These are phyloP conservation scores for Aphelenchoides avenae DNA, from an alignment of 1,140 invertebrate genomes.

Conservation along the genomic window DNA sequence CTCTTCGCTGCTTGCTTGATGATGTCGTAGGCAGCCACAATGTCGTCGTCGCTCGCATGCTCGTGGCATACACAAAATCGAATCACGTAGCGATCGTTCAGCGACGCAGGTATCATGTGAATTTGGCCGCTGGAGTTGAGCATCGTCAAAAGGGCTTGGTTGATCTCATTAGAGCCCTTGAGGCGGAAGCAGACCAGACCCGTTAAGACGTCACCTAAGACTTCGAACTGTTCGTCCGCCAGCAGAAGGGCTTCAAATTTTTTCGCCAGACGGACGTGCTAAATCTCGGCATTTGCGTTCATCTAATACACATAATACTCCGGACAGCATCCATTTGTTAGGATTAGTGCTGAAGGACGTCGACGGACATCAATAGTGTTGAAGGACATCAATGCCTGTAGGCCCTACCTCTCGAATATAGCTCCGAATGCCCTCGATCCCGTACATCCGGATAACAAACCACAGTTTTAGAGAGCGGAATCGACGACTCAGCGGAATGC, in stretches of 20 bases:
- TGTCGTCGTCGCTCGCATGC: slow-evolving; percentile 66
- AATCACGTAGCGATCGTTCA: slow-evolving; percentile 66
- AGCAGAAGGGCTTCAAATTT: slow-evolving; percentile 79
- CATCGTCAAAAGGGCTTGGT: slow-evolving; percentile 81
- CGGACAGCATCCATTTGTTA: background rate
- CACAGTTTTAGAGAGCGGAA: slow-evolving; percentile 91
- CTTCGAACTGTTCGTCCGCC: slow-evolving; percentile 82
- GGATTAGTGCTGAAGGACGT: too few relatives aligned
- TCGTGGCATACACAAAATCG: slow-evolving; percentile 90
- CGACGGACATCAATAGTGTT: too few relatives aligned
- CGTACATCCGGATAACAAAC: slow-evolving; percentile 91
- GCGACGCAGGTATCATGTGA: slow-evolving; percentile 54
- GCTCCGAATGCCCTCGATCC: slow-evolving; percentile 82
- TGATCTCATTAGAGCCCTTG: slow-evolving; percentile 82
- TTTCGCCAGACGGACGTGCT: slow-evolving; percentile 86
- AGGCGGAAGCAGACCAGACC: slow-evolving; percentile 83
- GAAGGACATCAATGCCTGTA: too few relatives aligned
- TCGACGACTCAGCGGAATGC: slow-evolving; percentile 85
- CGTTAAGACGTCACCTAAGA: slow-evolving; percentile 87
- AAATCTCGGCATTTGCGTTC: too few relatives aligned
- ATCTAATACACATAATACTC: too few relatives aligned
- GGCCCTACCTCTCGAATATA: slow-evolving; percentile 74
- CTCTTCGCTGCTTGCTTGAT: slow-evolving; percentile 47
- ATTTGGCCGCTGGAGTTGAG: slow-evolving; percentile 83
- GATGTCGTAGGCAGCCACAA: slow-evolving; percentile 54